A percentile compares a stretch with the other conserved stretches of the same genome.
Conservation (phyloP, 2,888 invertebrate genomes). For the Rhogogaster chlorosoma region DNA sequence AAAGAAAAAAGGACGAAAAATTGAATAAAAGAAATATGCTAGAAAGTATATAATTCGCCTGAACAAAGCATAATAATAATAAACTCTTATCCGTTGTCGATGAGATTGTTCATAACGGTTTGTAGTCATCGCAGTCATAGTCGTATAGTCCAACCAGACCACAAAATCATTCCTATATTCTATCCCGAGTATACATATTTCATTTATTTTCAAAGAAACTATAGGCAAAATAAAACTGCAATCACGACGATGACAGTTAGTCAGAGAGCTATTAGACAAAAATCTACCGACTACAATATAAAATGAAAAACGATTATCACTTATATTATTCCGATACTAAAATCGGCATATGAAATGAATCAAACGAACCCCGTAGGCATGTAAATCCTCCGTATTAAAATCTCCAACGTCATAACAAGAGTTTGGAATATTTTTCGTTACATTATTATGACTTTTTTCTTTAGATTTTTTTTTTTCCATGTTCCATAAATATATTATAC, state of each 20-base stretch:
- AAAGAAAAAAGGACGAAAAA: background rate
- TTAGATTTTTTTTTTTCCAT: background rate
- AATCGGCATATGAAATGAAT: too few species aligned
- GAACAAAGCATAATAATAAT: background rate
- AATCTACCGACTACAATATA: too few species aligned
- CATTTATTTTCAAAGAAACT: background rate
- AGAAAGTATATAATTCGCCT: background rate
- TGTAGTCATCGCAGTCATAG: background rate
- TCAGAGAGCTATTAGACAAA: too few species aligned
- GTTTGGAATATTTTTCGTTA: too few species aligned
- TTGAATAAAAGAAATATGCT: background rate
- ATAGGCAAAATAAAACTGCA: too few species aligned
- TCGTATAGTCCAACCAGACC: background rate
- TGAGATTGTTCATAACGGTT: background rate
- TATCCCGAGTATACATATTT: background rate
- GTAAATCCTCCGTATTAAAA: too few species aligned
- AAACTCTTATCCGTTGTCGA: background rate
- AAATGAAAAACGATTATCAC: too few species aligned
- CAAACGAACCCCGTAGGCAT: too few species aligned
- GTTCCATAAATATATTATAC: background rate
- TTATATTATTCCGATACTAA: too few species aligned
- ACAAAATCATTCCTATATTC: background rate
- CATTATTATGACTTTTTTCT: too few species aligned
- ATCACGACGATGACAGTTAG: too few species aligned
- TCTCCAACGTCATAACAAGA: too few species aligned